Conservation (phyloP, 2,113 vertebrate genomes). For the Cyprinodon brontotheroides region DNA sequence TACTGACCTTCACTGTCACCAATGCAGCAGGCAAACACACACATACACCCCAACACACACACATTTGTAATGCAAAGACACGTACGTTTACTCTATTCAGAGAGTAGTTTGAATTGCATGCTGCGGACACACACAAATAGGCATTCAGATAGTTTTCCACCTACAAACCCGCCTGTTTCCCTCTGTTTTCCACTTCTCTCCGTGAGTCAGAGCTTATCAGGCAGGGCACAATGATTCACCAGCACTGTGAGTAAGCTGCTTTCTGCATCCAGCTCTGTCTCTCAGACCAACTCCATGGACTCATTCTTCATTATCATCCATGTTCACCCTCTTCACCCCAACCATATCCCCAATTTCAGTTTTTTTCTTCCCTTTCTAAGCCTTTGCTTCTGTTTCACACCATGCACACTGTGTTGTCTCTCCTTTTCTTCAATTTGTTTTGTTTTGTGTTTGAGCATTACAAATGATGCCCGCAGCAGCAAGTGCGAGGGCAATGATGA, state of each 20-base stretch:
- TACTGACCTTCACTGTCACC: conserved; percentile 80
- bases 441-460: conserved; percentile 6
- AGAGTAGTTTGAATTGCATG: conserved; percentile 20
- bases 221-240: conserved; percentile 70
- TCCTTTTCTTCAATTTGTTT: not conserved
- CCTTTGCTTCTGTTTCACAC: conserved; percentile 10
- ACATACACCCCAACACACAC: conserved; percentile 29
- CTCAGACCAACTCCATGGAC: conserved; percentile 54
- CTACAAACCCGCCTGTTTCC: conserved; percentile 32
- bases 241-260: conserved; percentile 68
- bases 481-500: not conserved
- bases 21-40: conserved; percentile 45
- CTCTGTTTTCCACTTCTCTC: conserved; percentile 43
- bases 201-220: conserved; percentile 73
- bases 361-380: conserved; percentile 14
- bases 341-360: conserved; percentile 42
- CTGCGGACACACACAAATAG: conserved; percentile 24
- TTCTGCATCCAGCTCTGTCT: conserved; percentile 65
- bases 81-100: conserved; percentile 8
- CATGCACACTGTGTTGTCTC: conserved; percentile 1
- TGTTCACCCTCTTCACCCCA: conserved; percentile 34
- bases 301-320: conserved; percentile 61
- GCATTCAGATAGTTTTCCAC: conserved; percentile 38
- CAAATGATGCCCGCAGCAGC: conserved; percentile 15
- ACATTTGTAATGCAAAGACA: not conserved